Evolutionary conservation across 2,113 vertebrate species (phyloP), one percentile per base, ranked within the genome.

Genomic region (Pomatorhinus ruficollis): DNA sequence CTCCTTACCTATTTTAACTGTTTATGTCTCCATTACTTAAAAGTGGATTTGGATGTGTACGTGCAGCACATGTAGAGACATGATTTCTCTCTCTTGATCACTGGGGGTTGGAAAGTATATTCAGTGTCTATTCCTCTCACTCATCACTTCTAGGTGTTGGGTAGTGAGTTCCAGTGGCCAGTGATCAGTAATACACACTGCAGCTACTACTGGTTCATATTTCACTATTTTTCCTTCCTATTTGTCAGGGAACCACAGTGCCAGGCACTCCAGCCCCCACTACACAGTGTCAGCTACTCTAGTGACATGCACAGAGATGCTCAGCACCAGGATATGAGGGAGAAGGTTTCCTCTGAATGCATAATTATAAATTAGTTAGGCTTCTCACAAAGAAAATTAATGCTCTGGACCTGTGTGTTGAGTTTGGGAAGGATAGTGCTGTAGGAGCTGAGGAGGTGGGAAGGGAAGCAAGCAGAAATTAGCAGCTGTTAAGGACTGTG

Each of bases 401-500:
- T 7, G 4, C 20, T 63, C 7, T 4, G 12, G 22, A 47, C 21
- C 64, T 64, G 11, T 37, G n/a, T 61, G 12, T 57, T 83, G 39
- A 12, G 0, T 17, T 59, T 68, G 54, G 42, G 52, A 77, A 74
- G 23, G 25, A 35, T 0, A 33, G 20, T 4, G 6, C 30, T 30
- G 11, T 28, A 44, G n/a, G 44, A 81, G 20, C 11, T 59, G 69
- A 74, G 56, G 22, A 53, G 24, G 7, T 21, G 11, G 13, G 66
- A 53, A 68, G 23, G 4, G 66, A 37, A 70, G 23, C 28, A 61
- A 3, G 3, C 23, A 68, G 76, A 69, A 76, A 49, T 82, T 8
- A 54, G 22, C 27, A 45, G 47, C 18, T 0, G 0, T 31, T 17
- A 64, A 60, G 33, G 11, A 30, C 31, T 42, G 6, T 9, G 12